Percentiles rank a stretch among this genome's conserved stretches.
Evolutionary conservation across 2,888 invertebrate species (phyloP).

Genomic region (Druceiella hillmani): DNA sequence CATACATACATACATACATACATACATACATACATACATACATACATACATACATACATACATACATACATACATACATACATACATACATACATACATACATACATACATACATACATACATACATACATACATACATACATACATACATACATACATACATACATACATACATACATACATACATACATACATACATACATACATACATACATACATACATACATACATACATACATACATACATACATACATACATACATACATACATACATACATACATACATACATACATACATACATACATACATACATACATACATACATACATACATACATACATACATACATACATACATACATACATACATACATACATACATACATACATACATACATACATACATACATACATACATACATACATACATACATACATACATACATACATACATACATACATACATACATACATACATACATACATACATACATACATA

Average conservation of each 20-base stretch:
- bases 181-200: constrained; percentile 1
- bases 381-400: constrained; percentile 1
- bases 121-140: constrained; percentile 1
- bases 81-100: constrained; percentile 1
- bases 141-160: constrained; percentile 1
- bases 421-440: constrained; percentile 1
- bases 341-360: constrained; percentile 1
- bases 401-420: constrained; percentile 1
- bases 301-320: constrained; percentile 1
- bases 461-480: constrained; percentile 1
- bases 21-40: constrained; percentile 1
- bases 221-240: constrained; percentile 1
- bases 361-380: constrained; percentile 1
- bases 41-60: constrained; percentile 1
- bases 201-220: constrained; percentile 1
- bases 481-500: constrained; percentile 1
- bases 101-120: constrained; percentile 1
- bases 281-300: constrained; percentile 1
- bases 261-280: constrained; percentile 1
- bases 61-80: constrained; percentile 1
- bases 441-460: constrained; percentile 1
- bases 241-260: constrained; percentile 1
- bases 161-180: constrained; percentile 1
- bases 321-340: constrained; percentile 1
- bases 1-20: constrained; percentile 1